Evolutionary conservation across 2,797 vertebrate genomes (phyloP).

Genomic region (Phrynocephalus vlangalii): DNA sequence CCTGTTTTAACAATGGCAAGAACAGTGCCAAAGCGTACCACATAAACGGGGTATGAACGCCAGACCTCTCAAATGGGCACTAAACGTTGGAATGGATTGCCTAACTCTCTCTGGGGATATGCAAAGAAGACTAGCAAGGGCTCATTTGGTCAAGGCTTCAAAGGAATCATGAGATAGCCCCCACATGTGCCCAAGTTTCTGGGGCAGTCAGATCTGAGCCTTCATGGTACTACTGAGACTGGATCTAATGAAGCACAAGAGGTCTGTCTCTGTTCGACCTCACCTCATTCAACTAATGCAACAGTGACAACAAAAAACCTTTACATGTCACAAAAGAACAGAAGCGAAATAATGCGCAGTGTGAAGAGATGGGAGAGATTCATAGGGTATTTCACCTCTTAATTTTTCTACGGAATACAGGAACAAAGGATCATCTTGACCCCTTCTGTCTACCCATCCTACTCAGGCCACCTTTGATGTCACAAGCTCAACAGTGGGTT

Average conservation of each 20-base stretch:
- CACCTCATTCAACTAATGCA: background rate
- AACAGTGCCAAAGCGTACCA: background rate
- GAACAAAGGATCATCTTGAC: background rate
- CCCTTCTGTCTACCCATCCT: background rate
- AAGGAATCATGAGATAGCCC: background rate
- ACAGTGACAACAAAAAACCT: too few species aligned
- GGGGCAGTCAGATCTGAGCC: too few species aligned
- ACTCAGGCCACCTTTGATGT: background rate
- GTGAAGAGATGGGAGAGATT: too few species aligned
- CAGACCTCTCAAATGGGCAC: background rate
- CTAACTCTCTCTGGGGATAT: background rate
- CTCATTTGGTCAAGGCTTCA: background rate
- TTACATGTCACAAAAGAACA: background rate
- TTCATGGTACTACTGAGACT: too few species aligned
- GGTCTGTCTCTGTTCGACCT: background rate
- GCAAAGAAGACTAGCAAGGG: background rate
- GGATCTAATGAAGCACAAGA: background rate
- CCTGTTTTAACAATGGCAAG: background rate
- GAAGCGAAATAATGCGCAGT: background rate
- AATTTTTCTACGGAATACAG: too few species aligned
- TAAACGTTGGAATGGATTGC: background rate
- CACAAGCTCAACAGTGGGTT: background rate
- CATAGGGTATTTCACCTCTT: too few species aligned
- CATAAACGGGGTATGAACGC: background rate
- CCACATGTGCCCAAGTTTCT: background rate